Evolutionary conservation across 2,888 invertebrate species (phyloP).

Genomic region (Archips crataeganus): DNA sequence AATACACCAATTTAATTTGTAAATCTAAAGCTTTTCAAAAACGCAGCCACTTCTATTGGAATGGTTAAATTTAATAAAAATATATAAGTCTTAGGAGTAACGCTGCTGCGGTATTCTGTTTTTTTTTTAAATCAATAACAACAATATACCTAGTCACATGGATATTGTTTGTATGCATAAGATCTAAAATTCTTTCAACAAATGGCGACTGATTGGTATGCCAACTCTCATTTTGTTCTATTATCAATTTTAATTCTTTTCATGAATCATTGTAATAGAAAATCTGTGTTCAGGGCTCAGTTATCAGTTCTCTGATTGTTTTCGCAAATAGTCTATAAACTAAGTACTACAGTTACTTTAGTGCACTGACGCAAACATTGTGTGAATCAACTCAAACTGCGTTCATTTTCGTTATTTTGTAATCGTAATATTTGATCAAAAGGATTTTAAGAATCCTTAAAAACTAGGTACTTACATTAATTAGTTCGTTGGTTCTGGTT

Average conservation of each 20-base stretch:
- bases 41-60: background rate
- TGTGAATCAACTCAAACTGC: background rate
- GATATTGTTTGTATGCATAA: background rate
- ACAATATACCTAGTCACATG: background rate
- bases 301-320: background rate
- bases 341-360: background rate
- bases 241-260: too few relatives aligned
- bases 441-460: background rate
- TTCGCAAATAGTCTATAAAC: background rate
- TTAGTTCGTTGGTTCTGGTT: constrained; percentile 1
- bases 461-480: background rate
- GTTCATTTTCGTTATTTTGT: background rate
- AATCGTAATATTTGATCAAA: background rate
- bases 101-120: background rate
- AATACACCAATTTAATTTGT: constrained; percentile 1
- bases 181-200: background rate
- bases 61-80: constrained; percentile 2
- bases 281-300: background rate
- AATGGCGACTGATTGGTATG: background rate
- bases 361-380: background rate
- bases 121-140: constrained; percentile 4
- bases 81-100: background rate
- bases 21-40: background rate
- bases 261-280: background rate
- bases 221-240: too few relatives aligned